Evolutionary conservation across 2,797 vertebrate species (phyloP).

Genomic region (Leuciscus waleckii): DNA sequence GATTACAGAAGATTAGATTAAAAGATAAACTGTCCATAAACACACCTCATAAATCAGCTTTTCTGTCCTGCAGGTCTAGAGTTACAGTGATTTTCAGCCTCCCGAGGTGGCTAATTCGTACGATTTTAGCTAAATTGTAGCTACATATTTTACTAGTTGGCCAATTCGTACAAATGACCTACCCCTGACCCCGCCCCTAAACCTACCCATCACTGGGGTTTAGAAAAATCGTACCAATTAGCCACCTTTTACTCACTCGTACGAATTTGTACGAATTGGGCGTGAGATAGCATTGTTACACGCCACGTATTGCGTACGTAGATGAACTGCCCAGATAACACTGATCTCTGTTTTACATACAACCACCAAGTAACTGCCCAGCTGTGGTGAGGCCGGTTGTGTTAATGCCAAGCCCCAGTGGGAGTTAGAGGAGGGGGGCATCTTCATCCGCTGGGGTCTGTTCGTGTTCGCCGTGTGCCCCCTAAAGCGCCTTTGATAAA

Average conservation of each 20-base stretch:
- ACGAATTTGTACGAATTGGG: no score
- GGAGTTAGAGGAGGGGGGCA: neutral
- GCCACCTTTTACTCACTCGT: no score
- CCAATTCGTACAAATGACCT: no score
- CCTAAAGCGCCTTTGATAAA: neutral
- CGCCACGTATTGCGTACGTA: neutral
- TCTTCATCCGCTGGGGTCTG: no score
- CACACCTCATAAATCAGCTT: slow-evolving; percentile 39
- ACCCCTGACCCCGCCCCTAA: no score
- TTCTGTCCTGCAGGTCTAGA: neutral
- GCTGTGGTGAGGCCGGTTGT: neutral
- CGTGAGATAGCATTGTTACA: no score
- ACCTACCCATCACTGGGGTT: no score
- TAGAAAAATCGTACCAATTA: no score
- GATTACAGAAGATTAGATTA: neutral
- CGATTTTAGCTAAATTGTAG: no score
- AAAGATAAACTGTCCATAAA: slow-evolving; percentile 21
- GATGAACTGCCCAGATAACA: slow-evolving; percentile 5
- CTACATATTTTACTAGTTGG: no score
- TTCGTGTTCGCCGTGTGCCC: neutral
- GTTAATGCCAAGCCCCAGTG: neutral
- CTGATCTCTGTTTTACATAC: neutral
- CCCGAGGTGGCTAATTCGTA: no score
- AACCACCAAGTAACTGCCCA: neutral
- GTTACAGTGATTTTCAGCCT: neutral